These are phyloP conservation scores for Tanytarsus gracilentus DNA, from an alignment of 2,888 invertebrate species.

Conservation along the genomic window DNA sequence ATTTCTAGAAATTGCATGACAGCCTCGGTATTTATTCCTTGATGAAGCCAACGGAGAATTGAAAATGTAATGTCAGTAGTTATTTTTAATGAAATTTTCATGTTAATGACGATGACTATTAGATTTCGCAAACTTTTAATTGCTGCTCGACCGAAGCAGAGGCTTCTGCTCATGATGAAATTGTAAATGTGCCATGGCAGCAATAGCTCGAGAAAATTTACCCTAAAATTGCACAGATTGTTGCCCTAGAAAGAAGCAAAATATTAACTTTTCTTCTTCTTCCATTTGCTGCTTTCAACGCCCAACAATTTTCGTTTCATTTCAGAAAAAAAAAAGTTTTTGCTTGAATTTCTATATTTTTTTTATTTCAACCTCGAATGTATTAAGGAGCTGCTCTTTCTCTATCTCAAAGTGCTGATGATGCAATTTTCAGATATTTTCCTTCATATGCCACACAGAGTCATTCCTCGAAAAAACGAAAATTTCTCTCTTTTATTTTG, in stretches of 20 bases:
- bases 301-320: not conserved
- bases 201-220: not conserved
- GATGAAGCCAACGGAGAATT: too few relatives aligned
- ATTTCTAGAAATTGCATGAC: too few relatives aligned
- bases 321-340: not conserved
- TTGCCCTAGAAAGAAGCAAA: slow-evolving; percentile 1
- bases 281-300: too few relatives aligned
- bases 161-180: not conserved
- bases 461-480: too few relatives aligned
- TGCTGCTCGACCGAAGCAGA: not conserved
- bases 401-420: slow-evolving; percentile 5
- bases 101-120: slow-evolving; percentile 13
- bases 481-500: too few relatives aligned
- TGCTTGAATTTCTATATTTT: not conserved
- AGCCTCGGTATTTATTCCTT: too few relatives aligned
- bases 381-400: not conserved
- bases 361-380: not conserved
- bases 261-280: not conserved
- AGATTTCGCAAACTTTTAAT: slow-evolving; percentile 22
- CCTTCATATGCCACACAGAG: too few relatives aligned
- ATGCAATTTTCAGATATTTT: slow-evolving; percentile 8
- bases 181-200: not conserved
- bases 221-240: slow-evolving; percentile 10
- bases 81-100: slow-evolving; percentile 26
- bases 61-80: slow-evolving; percentile 12